phyloP scores from a whole-genome alignment of 1,140 invertebrate species.

The Zophobas morio region DNA sequence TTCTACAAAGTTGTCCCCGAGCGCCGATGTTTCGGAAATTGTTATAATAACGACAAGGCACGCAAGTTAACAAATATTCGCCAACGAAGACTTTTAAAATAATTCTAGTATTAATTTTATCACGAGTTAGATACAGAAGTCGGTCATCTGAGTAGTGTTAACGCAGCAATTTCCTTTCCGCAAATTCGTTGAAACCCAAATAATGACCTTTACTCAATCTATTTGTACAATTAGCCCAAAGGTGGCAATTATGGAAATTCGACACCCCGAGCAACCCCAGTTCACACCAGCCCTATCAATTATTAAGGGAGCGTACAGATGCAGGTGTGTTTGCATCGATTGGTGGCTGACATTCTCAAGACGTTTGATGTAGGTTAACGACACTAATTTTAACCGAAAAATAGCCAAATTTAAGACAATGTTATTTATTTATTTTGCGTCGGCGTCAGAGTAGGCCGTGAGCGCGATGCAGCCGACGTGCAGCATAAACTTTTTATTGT shows the following conservation, averaged over 20 bases:
- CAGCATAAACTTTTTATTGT: conserved; percentile 19
- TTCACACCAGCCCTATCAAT: not conserved
- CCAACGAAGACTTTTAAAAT: no score
- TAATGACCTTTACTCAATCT: not conserved
- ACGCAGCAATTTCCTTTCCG: no score
- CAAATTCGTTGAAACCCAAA: no score
- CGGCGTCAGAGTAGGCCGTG: conserved; percentile 23
- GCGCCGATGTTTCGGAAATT: no score
- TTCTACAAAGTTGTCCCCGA: no score
- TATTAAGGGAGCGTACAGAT: not conserved
- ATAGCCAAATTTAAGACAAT: conserved; percentile 24
- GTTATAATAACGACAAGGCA: no score
- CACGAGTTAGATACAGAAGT: no score
- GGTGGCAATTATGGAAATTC: not conserved
- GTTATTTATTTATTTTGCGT: conserved; percentile 41
- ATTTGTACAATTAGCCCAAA: not conserved
- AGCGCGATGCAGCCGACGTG: conserved; percentile 4
- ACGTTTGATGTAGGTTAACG: conserved; percentile 19
- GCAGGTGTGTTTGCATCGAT: not conserved
- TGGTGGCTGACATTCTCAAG: not conserved
- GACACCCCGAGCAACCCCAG: not conserved
- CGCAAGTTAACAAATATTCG: no score
- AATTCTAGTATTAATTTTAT: no score
- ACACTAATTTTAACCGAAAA: conserved; percentile 28
- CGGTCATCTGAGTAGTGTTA: no score